Evolutionary conservation across 35 echinoderm and acorn worm genomes (phyloP).

Genomic region (Diadema setosum): DNA sequence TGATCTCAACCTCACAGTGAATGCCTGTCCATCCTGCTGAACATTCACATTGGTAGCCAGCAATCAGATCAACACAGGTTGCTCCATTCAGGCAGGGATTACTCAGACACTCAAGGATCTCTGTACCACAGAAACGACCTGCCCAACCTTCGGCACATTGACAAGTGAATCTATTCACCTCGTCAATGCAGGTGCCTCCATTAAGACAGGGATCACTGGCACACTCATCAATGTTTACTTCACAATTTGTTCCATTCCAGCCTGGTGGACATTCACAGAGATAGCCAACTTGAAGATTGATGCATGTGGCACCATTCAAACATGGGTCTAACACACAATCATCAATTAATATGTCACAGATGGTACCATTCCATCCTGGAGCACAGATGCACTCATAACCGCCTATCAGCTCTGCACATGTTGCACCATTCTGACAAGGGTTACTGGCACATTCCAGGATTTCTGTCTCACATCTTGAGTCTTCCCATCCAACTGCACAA

Average conservation of each 20-base stretch:
- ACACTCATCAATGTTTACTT: neutral
- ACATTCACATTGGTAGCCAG: slow-evolving; percentile 43
- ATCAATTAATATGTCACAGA: neutral
- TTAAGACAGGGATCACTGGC: neutral
- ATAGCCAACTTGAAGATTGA: neutral
- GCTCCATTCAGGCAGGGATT: slow-evolving; percentile 53
- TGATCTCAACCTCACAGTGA: neutral
- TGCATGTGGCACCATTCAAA: slow-evolving; percentile 37
- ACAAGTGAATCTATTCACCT: neutral
- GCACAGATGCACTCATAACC: slow-evolving; percentile 21
- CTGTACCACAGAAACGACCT: neutral
- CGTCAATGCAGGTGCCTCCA: slow-evolving; percentile 2
- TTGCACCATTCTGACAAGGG: slow-evolving; percentile 69
- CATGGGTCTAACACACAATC: neutral
- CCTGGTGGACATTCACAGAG: neutral
- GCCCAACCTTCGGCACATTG: slow-evolving; percentile 10
- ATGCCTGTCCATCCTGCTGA: slow-evolving; percentile 15
- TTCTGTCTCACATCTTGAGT: slow-evolving; percentile 45
- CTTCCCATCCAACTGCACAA: slow-evolving; percentile 40
- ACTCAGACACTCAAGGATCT: slow-evolving; percentile 39
- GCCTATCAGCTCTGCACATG: slow-evolving; percentile 33
- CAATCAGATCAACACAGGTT: slow-evolving; percentile 9
- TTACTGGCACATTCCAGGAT: slow-evolving; percentile 56
- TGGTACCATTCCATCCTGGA: slow-evolving; percentile 26
- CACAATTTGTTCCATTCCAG: neutral